Base-by-base conservation (phyloP, 2,888 invertebrate genomes). In the Drosophila rubida region DNA sequence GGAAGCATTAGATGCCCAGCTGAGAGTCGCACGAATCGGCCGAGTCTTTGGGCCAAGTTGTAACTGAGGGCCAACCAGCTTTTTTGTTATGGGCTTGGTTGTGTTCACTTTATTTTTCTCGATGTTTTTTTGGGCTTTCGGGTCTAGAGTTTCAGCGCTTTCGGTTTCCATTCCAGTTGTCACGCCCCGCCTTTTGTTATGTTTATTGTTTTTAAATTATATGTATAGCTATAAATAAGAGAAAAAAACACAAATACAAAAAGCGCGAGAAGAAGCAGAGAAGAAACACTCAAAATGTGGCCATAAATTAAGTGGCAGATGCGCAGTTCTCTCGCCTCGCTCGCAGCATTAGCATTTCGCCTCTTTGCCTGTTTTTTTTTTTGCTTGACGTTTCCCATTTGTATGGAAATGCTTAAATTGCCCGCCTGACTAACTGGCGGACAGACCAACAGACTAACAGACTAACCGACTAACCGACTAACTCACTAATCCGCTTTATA, bases 1-100 rank as follows among this genome's bases (percentile, higher is more conserved):
- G 86, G 88, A 82, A 82, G 88, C 86, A 87, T 82, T 87, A 87
- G 88, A 85, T 66, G 75, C 44, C 39, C 69, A 54, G 42, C 41
- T 16, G 27, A 25, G 51, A 27, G 13, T 27, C 11, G 27, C 27
- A 9, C 27, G 27, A 8, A 9, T 8, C 9, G n/a, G n/a, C 9
- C 27, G 27, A 3, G 27, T 32, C 32, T 53, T 19, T 39, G 37
- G 60, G 16, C 55, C 67, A 39, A 37, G 35, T 70, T 75, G 79
- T 76, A 78, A 78, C 63, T 55, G 75, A 78, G 78, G 78, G 75
- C 54, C 74, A 74, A 53, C 74, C 55, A 58, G 59, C 9, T 46
- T 48, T 39, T 37, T 35, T 46, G 32, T 32, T 32, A n/a, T 46
- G 32, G 23, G 30, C 30, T 27, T 59, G 72, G 72, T 14, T 19